Evolutionary conservation across 2,797 vertebrate species (phyloP), one percentile per base, ranked within the genome.

Genomic region (Tangara arthus): DNA sequence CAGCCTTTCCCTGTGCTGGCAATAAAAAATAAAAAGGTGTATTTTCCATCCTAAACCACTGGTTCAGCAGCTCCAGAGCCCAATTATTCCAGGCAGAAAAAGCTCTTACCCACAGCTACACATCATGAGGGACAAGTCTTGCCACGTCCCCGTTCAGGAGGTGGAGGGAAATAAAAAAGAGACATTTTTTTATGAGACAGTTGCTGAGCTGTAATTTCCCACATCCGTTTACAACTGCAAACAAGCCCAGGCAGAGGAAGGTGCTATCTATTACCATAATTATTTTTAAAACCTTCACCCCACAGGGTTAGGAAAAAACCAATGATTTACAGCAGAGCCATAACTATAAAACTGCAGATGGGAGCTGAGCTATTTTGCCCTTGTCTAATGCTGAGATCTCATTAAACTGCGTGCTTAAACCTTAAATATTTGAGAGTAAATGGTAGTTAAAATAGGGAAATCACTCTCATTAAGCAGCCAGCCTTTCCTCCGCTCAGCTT

Each of bases 311-410:
- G 77, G 69, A 59, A 87, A 71, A 73, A 66, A 52, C 3, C 75
- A 66, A 4, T 28, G 68, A 87, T 57, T 79, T 8, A 35, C n/a
- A 35, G 77, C 63, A 28, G 2, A 47, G 80, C 77, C 80, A 79
- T 90, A 92, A 93, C 66, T 73, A 53, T 82, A 92, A 94, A 90
- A 87, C 7, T 64, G 89, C 94, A 93, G 71, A 80, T 75, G 88
- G 93, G 21, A 71, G 69, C 77, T 46, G 72, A 92, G 86, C 72
- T 59, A 30, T 73, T 92, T 57, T 44, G 78, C 73, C 87, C 87
- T 69, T 46, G 56, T 68, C 84, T 85, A 53, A 53, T 22, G 69
- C 53, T 24, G 63, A 83, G 53, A 91, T 37, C 87, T 88, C 94
- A 91, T 87, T 94, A 91, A 91, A 59, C 61, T 4, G 12, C 12